These are phyloP conservation scores for Sarcophaga carnaria DNA, from an alignment of 2,888 invertebrate species.

Conservation along the genomic window DNA sequence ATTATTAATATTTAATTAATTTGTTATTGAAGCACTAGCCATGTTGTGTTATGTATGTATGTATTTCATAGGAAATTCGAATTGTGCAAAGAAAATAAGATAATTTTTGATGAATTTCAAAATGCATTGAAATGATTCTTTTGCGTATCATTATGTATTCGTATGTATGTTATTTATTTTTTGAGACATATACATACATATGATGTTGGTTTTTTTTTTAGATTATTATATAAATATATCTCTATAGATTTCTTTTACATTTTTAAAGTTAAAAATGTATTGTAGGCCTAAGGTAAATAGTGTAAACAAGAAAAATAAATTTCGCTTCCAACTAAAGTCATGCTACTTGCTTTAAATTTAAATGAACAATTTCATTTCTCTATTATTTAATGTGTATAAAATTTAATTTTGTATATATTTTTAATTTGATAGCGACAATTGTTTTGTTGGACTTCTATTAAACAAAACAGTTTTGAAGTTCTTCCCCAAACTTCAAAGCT, in stretches of 20 bases:
- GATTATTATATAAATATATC: conserved; percentile 20
- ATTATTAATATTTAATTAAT: not conserved
- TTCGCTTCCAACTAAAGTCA: conserved; percentile 72
- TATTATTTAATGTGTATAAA: not conserved
- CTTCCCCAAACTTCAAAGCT: conserved; percentile 82
- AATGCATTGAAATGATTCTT: not conserved
- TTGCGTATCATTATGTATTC: conserved; percentile 16
- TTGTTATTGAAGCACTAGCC: not conserved
- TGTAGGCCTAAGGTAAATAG: conserved; percentile 73
- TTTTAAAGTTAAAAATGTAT: conserved; percentile 53
- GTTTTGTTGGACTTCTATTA: conserved; percentile 68
- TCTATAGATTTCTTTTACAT: conserved; percentile 4
- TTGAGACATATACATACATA: conserved; percentile 17
- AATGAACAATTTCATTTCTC: not conserved
- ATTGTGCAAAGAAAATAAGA: not conserved
- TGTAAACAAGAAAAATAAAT: conserved; percentile 67
- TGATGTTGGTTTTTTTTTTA: conserved; percentile 20
- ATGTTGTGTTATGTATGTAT: conserved; percentile 6
- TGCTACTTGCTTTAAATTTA: conserved; percentile 45
- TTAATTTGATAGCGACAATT: conserved; percentile 23
- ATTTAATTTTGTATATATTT: conserved; percentile 4
- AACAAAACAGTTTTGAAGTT: conserved; percentile 80
- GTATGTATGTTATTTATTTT: not conserved
- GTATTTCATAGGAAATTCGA: not conserved
- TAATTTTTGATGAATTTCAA: not conserved